These are phyloP conservation scores for Pangasius larnaudii DNA, from an alignment of 2,797 vertebrate genomes.

Conservation along the genomic window DNA sequence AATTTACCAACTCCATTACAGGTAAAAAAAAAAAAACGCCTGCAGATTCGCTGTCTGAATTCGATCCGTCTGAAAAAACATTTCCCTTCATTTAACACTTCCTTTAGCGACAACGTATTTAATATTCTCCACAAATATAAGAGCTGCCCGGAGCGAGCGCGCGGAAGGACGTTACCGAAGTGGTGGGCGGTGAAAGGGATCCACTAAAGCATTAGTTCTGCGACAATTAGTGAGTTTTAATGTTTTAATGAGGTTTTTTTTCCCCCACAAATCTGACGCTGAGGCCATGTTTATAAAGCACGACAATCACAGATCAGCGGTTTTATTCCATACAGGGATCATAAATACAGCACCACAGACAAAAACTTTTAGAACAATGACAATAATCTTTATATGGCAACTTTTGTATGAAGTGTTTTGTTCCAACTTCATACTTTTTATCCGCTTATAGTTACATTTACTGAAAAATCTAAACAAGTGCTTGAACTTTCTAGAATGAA, in stretches of 20 bases:
- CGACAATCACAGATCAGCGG: neutral
- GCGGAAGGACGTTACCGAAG: neutral
- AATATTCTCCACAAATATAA: neutral
- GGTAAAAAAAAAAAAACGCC: neutral
- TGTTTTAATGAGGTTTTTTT: neutral
- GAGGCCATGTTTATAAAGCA: neutral
- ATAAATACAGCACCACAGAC: neutral
- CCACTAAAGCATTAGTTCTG: neutral
- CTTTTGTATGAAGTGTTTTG: neutral
- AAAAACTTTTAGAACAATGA: neutral
- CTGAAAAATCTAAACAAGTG: neutral
- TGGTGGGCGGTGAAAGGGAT: neutral
- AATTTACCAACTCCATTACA: slow-evolving; percentile 4
- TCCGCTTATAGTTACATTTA: neutral
- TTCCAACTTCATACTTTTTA: neutral
- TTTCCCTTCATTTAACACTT: neutral
- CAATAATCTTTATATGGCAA: neutral
- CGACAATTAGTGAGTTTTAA: neutral
- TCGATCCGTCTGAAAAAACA: neutral
- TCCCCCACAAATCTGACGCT: neutral
- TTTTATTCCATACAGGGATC: neutral
- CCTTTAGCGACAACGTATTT: neutral
- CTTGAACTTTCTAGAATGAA: neutral
- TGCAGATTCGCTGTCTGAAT: neutral
- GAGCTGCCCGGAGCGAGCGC: neutral